These are phyloP conservation scores for Anoplius nigerrimus DNA, from an alignment of 2,888 invertebrate genomes.

Conservation along the genomic window DNA sequence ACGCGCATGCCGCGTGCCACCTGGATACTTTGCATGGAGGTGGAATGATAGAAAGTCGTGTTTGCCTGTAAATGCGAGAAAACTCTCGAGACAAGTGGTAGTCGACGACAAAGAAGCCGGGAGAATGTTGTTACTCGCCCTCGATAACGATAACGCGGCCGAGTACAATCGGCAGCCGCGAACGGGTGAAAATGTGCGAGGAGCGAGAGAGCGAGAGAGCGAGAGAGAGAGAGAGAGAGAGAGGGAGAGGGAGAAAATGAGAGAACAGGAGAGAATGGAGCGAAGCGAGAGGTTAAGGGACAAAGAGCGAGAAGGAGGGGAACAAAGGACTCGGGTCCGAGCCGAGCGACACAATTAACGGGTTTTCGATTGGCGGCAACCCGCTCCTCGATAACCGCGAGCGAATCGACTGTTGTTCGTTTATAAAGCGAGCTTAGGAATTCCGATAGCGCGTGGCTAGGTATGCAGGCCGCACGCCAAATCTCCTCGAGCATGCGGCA, in stretches of 20 bases:
- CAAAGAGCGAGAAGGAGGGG: slow-evolving; percentile 7
- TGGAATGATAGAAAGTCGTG: slow-evolving; percentile 5
- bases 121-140: slow-evolving; percentile 24
- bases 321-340: slow-evolving; percentile 1
- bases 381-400: slow-evolving; percentile 34
- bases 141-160: slow-evolving; percentile 42
- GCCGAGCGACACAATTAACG: slow-evolving; percentile 37
- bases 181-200: neutral
- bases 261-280: neutral
- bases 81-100: slow-evolving; percentile 14
- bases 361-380: slow-evolving; percentile 30
- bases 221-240: neutral
- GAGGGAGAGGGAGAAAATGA: neutral
- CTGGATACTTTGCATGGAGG: slow-evolving; percentile 6
- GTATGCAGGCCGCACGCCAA: slow-evolving; percentile 50
- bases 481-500: slow-evolving; percentile 27
- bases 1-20: neutral
- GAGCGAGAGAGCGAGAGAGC: neutral
- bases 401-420: slow-evolving; percentile 27
- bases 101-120: slow-evolving; percentile 15
- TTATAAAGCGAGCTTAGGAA: slow-evolving; percentile 38
- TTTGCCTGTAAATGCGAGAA: slow-evolving; percentile 23
- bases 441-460: slow-evolving; percentile 40
- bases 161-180: neutral
- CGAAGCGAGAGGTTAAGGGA: neutral